Evolutionary conservation across 1,140 invertebrate genomes (phyloP).

Genomic region (Bicyclus anynana): DNA sequence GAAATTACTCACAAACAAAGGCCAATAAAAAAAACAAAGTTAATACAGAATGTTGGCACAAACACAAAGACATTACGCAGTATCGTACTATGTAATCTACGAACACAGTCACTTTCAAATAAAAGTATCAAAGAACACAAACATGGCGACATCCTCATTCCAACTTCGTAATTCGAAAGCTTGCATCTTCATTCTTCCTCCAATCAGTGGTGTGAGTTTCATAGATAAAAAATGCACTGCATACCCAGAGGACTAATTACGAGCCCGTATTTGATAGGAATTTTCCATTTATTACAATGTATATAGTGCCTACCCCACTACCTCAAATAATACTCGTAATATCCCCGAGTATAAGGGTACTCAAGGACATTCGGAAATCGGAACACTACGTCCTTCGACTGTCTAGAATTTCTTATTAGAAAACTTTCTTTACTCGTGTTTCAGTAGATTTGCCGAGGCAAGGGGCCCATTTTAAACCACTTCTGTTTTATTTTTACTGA

Average conservation of each 20-base stretch:
- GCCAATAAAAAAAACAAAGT: neutral
- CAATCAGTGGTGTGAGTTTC: too few relatives aligned
- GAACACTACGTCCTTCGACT: neutral
- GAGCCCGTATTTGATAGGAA: too few relatives aligned
- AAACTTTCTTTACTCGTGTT: too few relatives aligned
- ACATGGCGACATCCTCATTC: neutral
- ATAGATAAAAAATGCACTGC: too few relatives aligned
- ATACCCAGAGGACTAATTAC: too few relatives aligned
- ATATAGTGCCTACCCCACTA: too few relatives aligned
- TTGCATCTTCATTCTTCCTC: neutral
- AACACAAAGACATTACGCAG: conserved; percentile 1
- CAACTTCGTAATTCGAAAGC: neutral
- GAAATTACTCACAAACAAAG: neutral
- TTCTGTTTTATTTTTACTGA: too few relatives aligned
- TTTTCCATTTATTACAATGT: too few relatives aligned
- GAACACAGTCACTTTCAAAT: conserved; percentile 6
- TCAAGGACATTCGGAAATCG: neutral
- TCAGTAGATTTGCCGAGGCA: too few relatives aligned
- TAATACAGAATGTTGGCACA: neutral
- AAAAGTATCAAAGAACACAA: too few relatives aligned
- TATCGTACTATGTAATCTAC: neutral
- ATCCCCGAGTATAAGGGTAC: neutral
- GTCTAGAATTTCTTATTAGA: neutral
- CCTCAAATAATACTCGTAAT: too few relatives aligned
- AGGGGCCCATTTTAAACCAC: too few relatives aligned